Percentiles rank a stretch among this genome's conserved stretches.
Evolutionary conservation across 1,140 invertebrate genomes (phyloP).

Genomic region (Orchesella cincta): DNA sequence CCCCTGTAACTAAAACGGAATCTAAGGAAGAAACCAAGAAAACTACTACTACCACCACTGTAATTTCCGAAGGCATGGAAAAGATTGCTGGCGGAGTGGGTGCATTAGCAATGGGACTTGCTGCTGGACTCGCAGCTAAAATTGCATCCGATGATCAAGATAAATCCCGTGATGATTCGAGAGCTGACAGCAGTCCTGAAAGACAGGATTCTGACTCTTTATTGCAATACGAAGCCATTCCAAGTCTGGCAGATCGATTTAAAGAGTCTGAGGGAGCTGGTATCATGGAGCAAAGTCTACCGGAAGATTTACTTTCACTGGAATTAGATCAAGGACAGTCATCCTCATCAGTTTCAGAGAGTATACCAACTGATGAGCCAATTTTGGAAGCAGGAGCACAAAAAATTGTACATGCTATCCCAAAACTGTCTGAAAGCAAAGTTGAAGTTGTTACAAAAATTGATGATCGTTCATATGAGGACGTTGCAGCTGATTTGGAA

Average conservation of each 20-base stretch:
- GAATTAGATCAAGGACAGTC: conserved; percentile 32
- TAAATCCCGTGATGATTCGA: not conserved
- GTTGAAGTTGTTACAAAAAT: not conserved
- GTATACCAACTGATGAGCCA: not conserved
- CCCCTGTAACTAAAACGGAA: too few species aligned
- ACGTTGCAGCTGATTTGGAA: conserved; percentile 32
- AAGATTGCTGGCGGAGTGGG: too few species aligned
- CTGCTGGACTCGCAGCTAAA: not conserved
- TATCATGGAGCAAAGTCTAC: conserved; percentile 35
- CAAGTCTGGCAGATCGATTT: conserved; percentile 5
- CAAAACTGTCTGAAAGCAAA: not conserved
- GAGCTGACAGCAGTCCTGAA: not conserved
- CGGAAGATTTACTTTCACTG: conserved; percentile 30
- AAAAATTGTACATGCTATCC: not conserved
- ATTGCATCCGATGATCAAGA: not conserved
- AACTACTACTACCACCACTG: too few species aligned
- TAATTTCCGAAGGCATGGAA: too few species aligned
- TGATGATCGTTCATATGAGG: conserved; percentile 16
- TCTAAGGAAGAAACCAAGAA: too few species aligned
- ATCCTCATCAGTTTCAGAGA: not conserved
- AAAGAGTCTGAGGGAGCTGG: conserved; percentile 10
- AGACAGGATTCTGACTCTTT: not conserved
- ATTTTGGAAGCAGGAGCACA: not conserved
- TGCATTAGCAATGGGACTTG: conserved; percentile 10
- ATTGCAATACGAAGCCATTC: not conserved